Evolutionary conservation across 1,140 invertebrate genomes (phyloP).

Genomic region (Chrysopa pallens): DNA sequence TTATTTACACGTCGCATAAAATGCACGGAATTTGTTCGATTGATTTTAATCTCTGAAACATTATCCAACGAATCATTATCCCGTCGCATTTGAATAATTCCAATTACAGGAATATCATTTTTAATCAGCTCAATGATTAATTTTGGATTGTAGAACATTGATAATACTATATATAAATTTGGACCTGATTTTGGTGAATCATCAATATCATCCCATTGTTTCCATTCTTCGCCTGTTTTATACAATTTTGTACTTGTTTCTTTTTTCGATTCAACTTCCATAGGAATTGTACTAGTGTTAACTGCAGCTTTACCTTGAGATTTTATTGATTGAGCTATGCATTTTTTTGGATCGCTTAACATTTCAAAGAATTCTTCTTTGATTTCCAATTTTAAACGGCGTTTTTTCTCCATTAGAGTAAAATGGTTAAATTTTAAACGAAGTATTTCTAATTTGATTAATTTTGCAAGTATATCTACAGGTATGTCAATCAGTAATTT

Average conservation of each 20-base stretch:
- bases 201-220: conserved; percentile 27
- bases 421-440: conserved; percentile 25
- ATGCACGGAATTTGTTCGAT: conserved; percentile 20
- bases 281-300: conserved; percentile 1
- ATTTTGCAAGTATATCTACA: conserved; percentile 20
- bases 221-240: conserved; percentile 32
- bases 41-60: conserved; percentile 12
- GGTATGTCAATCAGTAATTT: conserved; percentile 14
- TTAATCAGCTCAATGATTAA: conserved; percentile 24
- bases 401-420: conserved; percentile 20
- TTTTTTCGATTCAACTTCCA: conserved; percentile 15
- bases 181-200: conserved; percentile 30
- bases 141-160: conserved; percentile 27
- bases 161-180: conserved; percentile 30
- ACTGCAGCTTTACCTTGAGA: conserved; percentile 11
- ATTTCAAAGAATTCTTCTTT: conserved; percentile 21
- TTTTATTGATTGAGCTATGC: conserved; percentile 4
- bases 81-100: conserved; percentile 20
- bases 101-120: conserved; percentile 25
- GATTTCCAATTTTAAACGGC: conserved; percentile 22
- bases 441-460: conserved; percentile 24
- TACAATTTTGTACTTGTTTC: conserved; percentile 26
- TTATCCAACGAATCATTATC: conserved; percentile 7
- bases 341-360: conserved; percentile 6
- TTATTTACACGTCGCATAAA: conserved; percentile 17